Evolutionary conservation across 2,113 vertebrate species (phyloP), one percentile per base, ranked within the genome.

Genomic region (Dolichotis patagonum): DNA sequence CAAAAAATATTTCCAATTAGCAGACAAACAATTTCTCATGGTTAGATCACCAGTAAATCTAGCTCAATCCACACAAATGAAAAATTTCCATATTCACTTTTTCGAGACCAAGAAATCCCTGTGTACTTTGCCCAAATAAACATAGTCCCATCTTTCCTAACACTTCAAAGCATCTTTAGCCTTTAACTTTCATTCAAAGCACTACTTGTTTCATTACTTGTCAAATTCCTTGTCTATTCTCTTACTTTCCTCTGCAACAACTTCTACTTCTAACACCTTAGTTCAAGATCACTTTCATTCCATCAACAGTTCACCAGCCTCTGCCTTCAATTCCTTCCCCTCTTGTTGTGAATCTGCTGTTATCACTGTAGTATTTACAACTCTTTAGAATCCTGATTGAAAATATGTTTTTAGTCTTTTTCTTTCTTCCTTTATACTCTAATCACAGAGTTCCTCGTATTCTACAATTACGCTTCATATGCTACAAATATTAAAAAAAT

Each of bases 1-100:
- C 38, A 62, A 12, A 85, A 82, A 81, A 65, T 94, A 94, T 92
- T 82, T 91, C 52, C 30, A 80, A 85, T 35, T 58, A 65, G 35
- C 46, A 77, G 49, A 60, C 49, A 90, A 88, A 73, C 26, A 91
- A 49, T 35, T n/a, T 28, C 60, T 75, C 20, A 2, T 43, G 26
- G 56, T 73, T 38, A 49, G 35, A 67, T 13, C 1, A 26, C 52
- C 20, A 54, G 38, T 38, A 83, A 91, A 19, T 87, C 38, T 41
- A 92, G 8, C 49, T 96, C 82, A n/a, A 24, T 32, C n/a, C n/a
- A n/a, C n/a, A n/a, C 16, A 49, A 38, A 71, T 9, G 30, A 82
- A 86, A 82, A 89, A 26, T 69, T 3, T 62, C 24, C 54, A 58
- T 19, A 49, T n/a, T 81, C 30, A 26, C 11, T 38, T 82, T 85